These are phyloP conservation scores for Galaxias olidus DNA, from an alignment of 2,797 vertebrate species.

Conservation along the genomic window DNA sequence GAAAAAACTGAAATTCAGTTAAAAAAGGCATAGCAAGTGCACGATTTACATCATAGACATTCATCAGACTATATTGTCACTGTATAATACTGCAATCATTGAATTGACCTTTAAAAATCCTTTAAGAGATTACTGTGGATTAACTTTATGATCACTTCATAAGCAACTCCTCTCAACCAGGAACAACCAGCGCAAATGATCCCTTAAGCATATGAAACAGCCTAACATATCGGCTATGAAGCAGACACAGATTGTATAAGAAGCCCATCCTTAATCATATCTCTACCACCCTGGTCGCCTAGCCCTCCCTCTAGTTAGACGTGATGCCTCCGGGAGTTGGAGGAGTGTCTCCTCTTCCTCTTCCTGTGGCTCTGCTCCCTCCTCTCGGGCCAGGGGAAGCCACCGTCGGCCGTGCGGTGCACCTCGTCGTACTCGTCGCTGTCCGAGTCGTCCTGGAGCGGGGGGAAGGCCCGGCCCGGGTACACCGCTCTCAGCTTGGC, in stretches of 20 bases:
- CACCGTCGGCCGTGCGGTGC: conserved; percentile 63
- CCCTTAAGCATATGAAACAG: no score
- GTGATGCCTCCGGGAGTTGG: conserved; percentile 76
- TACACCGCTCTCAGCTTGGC: conserved; percentile 87
- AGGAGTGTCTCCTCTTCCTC: conserved; percentile 87
- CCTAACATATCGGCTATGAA: no score
- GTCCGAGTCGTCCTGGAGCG: conserved; percentile 85
- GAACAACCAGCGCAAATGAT: conserved; percentile 14
- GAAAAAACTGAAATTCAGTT: conserved; percentile 46
- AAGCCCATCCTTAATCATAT: conserved; percentile 16
- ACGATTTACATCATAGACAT: conserved; percentile 23
- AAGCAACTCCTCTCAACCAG: background rate
- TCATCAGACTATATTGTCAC: conserved; percentile 40
- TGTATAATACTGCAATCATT: conserved; percentile 35
- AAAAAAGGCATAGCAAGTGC: conserved; percentile 50
- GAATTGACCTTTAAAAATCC: background rate
- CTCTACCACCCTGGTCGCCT: no score
- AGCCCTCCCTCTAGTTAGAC: conserved; percentile 52
- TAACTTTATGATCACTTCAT: conserved; percentile 1
- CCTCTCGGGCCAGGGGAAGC: conserved; percentile 87
- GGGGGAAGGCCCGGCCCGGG: conserved; percentile 79
- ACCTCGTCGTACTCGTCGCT: conserved; percentile 87
- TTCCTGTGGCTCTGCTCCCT: conserved; percentile 91
- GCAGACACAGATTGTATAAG: no score
- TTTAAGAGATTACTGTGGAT: no score